phyloP scores from a whole-genome alignment of 2,888 invertebrate species.

The Idaea dimidiata region DNA sequence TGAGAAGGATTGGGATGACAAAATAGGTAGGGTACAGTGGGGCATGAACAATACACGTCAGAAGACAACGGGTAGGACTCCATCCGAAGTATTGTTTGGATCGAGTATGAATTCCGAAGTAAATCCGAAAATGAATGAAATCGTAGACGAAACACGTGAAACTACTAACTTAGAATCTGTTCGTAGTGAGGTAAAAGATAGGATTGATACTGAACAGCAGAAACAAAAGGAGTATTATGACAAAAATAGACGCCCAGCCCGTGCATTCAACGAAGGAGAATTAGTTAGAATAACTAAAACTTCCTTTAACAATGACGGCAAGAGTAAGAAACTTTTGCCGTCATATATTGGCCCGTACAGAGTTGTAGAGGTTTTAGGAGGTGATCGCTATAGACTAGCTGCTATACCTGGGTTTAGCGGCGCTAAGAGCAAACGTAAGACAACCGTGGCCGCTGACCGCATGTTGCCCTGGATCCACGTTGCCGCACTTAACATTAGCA shows the following conservation, averaged over 20 bases:
- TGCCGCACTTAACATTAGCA: too few species aligned
- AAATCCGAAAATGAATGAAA: background rate
- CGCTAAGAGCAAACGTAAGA: too few species aligned
- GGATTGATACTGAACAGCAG: too few species aligned
- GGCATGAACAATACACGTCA: background rate
- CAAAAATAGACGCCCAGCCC: background rate
- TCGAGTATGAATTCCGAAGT: too few species aligned
- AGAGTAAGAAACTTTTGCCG: conserved; percentile 8
- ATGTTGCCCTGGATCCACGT: too few species aligned
- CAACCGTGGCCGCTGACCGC: too few species aligned
- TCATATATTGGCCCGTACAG: conserved; percentile 3
- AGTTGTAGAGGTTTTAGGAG: conserved; percentile 5
- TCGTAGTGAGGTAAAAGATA: too few species aligned
- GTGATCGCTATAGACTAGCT: too few species aligned
- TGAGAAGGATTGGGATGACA: background rate
- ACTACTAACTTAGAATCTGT: too few species aligned
- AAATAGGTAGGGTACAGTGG: background rate
- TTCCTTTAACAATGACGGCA: conserved; percentile 9
- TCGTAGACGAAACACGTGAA: too few species aligned
- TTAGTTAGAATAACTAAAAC: conserved; percentile 5
- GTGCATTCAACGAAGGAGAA: background rate
- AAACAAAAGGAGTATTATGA: background rate
- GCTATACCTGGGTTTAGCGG: too few species aligned
- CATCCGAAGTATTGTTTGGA: background rate
- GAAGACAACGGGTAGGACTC: background rate